Conservation (phyloP, 2,797 vertebrate genomes). For the Urosaurus nigricauda region DNA sequence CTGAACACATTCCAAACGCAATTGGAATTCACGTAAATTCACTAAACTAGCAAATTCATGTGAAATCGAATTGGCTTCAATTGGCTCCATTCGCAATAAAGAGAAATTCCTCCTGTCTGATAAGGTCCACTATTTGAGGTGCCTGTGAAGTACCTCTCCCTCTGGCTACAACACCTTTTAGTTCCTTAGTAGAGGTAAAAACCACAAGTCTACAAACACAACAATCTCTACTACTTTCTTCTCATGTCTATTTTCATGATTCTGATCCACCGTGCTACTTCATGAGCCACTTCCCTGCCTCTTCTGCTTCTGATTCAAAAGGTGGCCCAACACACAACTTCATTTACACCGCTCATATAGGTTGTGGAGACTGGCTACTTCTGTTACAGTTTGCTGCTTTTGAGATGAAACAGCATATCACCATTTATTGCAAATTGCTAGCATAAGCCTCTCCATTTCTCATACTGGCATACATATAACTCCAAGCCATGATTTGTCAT, state of each 20-base stretch:
- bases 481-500: neutral
- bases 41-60: no score
- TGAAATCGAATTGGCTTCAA: no score
- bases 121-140: neutral
- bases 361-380: neutral
- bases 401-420: neutral
- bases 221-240: neutral
- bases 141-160: neutral
- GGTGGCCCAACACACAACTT: neutral
- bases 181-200: no score
- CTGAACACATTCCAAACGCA: no score
- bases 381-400: neutral
- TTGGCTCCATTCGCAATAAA: no score
- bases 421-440: neutral
- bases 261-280: no score
- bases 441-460: neutral
- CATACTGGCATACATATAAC: no score
- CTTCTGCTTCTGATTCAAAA: neutral
- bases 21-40: no score
- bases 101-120: no score
- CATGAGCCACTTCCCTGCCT: neutral
- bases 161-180: no score
- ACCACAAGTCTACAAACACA: neutral
- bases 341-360: no score
- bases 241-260: conserved; percentile 2